phyloP scores from a whole-genome alignment of 2,888 invertebrate genomes.

The Hydrotaea diabolus region DNA sequence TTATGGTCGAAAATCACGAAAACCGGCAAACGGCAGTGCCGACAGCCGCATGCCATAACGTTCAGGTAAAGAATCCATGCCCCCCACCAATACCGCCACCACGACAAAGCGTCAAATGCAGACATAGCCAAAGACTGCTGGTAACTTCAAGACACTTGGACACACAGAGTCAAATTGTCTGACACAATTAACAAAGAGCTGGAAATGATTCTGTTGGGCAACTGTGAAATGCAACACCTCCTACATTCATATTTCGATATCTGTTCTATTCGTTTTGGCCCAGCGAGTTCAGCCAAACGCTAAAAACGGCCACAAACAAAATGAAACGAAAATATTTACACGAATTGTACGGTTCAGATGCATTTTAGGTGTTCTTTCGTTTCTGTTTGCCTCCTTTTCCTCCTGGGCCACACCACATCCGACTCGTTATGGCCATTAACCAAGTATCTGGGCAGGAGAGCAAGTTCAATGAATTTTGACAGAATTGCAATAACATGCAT shows the following conservation, averaged over 20 bases:
- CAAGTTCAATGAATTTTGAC: constrained; percentile 66
- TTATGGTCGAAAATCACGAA: constrained; percentile 48
- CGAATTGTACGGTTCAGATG: constrained; percentile 27
- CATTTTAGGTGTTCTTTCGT: neutral
- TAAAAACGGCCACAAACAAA: neutral
- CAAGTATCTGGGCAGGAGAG: neutral
- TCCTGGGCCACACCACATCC: neutral
- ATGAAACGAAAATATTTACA: constrained; percentile 32
- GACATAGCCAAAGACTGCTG: constrained; percentile 42
- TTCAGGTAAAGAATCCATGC: too few species aligned
- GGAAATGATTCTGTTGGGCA: constrained; percentile 39
- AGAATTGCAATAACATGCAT: constrained; percentile 53
- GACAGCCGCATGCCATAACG: neutral
- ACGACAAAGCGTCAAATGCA: neutral
- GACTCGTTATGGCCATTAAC: constrained; percentile 47
- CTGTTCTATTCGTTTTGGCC: constrained; percentile 19
- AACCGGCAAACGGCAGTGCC: neutral
- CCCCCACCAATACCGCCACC: neutral
- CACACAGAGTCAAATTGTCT: constrained; percentile 59
- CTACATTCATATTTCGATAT: constrained; percentile 52
- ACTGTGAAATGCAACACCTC: constrained; percentile 67
- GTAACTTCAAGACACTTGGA: constrained; percentile 24
- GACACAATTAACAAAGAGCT: constrained; percentile 57
- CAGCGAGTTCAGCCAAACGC: neutral
- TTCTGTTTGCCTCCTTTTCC: neutral